phyloP scores from a whole-genome alignment of 2,797 vertebrate species.

The Remorina albescens region DNA sequence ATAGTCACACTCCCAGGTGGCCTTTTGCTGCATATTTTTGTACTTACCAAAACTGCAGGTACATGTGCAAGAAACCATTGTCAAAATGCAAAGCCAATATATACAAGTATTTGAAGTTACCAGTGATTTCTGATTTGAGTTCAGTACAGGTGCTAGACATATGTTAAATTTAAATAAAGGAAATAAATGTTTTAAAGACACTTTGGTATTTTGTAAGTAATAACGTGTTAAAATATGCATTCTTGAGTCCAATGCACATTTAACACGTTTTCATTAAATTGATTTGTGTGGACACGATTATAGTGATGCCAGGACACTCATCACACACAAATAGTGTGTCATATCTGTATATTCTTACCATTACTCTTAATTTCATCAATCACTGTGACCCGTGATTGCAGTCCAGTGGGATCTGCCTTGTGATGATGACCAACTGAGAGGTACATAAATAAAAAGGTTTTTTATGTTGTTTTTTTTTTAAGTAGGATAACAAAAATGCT shows the following conservation, averaged over 20 bases:
- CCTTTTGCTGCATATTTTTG: conserved; percentile 65
- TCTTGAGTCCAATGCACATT: conserved; percentile 56
- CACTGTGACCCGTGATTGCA: conserved; percentile 78
- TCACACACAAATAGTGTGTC: conserved; percentile 73
- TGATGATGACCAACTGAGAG: conserved; percentile 68
- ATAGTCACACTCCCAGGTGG: conserved; percentile 60
- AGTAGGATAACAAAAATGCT: conserved; percentile 61
- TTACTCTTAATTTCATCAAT: conserved; percentile 52
- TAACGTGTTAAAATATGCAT: conserved; percentile 62
- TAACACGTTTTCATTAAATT: conserved; percentile 63
- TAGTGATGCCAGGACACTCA: conserved; percentile 76
- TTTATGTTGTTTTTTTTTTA: conserved; percentile 16
- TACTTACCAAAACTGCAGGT: conserved; percentile 70
- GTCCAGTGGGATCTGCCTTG: conserved; percentile 73
- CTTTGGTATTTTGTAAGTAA: conserved; percentile 82
- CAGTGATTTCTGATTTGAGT: conserved; percentile 80
- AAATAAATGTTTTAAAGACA: conserved; percentile 78
- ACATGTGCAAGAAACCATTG: conserved; percentile 77
- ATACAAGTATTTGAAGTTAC: conserved; percentile 71
- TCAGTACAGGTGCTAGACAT: conserved; percentile 79
- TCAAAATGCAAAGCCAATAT: conserved; percentile 77
- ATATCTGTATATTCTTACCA: conserved; percentile 58
- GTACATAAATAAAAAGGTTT: conserved; percentile 77
- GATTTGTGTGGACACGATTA: conserved; percentile 77
- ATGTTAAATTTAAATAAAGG: conserved; percentile 73